These are phyloP conservation scores for Aplocera efformata DNA, from an alignment of 2,888 invertebrate species.

Conservation along the genomic window DNA sequence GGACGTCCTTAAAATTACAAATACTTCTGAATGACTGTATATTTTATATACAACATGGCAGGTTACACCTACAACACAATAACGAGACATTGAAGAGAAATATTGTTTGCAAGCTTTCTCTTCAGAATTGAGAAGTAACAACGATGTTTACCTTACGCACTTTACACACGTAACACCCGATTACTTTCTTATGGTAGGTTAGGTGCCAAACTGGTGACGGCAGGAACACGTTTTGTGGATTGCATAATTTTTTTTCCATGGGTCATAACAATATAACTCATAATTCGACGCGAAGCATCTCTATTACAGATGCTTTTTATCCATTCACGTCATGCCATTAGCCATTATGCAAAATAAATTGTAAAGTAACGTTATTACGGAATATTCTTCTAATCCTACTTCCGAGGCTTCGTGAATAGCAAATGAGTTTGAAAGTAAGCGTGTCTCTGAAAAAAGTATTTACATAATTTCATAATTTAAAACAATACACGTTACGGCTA, in stretches of 20 bases:
- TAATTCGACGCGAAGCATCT: slow-evolving; percentile 18
- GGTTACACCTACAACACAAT: slow-evolving; percentile 31
- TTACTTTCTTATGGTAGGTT: slow-evolving; percentile 33
- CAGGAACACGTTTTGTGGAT: slow-evolving; percentile 29
- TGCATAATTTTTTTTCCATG: slow-evolving; percentile 38
- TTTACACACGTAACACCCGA: slow-evolving; percentile 34
- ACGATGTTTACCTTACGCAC: slow-evolving; percentile 36
- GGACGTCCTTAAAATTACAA: slow-evolving; percentile 20
- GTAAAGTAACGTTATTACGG: slow-evolving; percentile 40
- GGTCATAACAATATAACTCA: slow-evolving; percentile 32
- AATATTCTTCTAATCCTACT: slow-evolving; percentile 42
- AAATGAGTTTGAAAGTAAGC: slow-evolving; percentile 19
- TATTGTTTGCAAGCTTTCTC: slow-evolving; percentile 48
- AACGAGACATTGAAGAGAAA: slow-evolving; percentile 29
- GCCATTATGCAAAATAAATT: slow-evolving; percentile 45
- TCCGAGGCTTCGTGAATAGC: slow-evolving; percentile 23
- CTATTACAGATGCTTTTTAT: slow-evolving; percentile 29
- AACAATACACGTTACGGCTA: slow-evolving; percentile 21
- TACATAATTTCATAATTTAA: slow-evolving; percentile 18
- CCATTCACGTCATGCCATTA: slow-evolving; percentile 37
- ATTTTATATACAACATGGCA: slow-evolving; percentile 7
- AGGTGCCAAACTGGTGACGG: slow-evolving; percentile 20
- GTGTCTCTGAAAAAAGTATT: slow-evolving; percentile 20
- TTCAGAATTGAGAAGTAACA: slow-evolving; percentile 35
- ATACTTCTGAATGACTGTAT: slow-evolving; percentile 11